Evolutionary conservation across 64 coral and sea anemone genomes (phyloP).

Genomic region (Actinia equina): DNA sequence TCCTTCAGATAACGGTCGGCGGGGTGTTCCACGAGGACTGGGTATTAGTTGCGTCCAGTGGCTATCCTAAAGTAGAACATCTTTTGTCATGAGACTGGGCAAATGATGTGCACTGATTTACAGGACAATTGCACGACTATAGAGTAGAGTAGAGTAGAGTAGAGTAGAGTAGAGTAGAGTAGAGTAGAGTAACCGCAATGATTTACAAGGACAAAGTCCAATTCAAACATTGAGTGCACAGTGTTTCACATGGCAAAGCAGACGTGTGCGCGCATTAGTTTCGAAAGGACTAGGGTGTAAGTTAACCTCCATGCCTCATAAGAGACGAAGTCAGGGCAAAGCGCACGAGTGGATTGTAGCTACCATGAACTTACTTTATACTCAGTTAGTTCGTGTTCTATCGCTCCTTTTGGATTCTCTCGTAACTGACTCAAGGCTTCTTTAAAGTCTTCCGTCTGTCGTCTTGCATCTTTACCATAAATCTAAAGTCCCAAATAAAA

Average conservation of each 20-base stretch:
- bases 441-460: constrained; percentile 72
- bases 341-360: background rate
- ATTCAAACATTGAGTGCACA: background rate
- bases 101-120: too few relatives aligned
- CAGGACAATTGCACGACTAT: too few relatives aligned
- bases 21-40: constrained; percentile 21
- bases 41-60: constrained; percentile 89
- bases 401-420: constrained; percentile 49
- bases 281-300: background rate
- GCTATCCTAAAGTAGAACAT: constrained; percentile 49
- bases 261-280: background rate
- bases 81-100: background rate
- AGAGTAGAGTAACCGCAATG: too few relatives aligned
- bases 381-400: constrained; percentile 62
- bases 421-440: constrained; percentile 63
- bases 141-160: too few relatives aligned
- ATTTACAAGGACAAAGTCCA: too few relatives aligned
- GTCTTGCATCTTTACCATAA: constrained; percentile 44
- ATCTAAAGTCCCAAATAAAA: background rate
- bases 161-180: too few relatives aligned
- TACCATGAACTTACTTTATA: constrained; percentile 60
- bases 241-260: background rate
- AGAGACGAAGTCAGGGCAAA: background rate
- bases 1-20: constrained; percentile 45
- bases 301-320: background rate